Base-by-base conservation (phyloP, 1,140 invertebrate species). In the Lepidurus couesii region DNA sequence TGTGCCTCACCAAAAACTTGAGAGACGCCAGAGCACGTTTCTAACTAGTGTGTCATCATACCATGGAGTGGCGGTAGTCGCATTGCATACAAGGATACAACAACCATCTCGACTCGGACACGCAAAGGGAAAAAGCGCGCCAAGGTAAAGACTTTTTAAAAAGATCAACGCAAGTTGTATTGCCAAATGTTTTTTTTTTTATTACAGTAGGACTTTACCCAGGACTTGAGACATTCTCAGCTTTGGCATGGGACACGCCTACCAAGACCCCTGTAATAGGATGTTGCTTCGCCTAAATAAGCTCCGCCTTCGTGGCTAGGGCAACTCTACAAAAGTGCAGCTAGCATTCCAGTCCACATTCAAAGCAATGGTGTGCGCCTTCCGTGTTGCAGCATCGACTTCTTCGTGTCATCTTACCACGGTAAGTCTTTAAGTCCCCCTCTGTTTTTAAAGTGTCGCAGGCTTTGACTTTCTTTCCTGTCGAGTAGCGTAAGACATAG, bases 321-420 rank as follows among this genome's bases (percentile, higher is more conserved):
- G 53, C 16, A 65, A 65, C 53, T 65, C 53, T 65, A 65, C 53
- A 65, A 65, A 65, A 65, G 53, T 65, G 53, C 53, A 65, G 53
- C 53, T 16, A 65, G 53, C 53, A 65, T 65, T 65, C 53, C 13
- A 65, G 53, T 65, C 53, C 53, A 13, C 53, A 65, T 65, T 65
- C 53, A 65, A 65, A 65, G 53, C 53, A 65, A 65, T 65, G 13
- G 53, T 65, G 53, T 65, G 53, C 21, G 53, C 53, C 53, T 21
- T 65, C 21, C 53, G 21, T 65, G 53, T 65, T 65, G 53, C 53
- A 65, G 53, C 53, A 65, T 65, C 53, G 53, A 13, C 8, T 65
- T 65, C 16, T 65, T 65, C 53, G 16, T 65, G 53, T 65, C 53
- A 65, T 16, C 53, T 65, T 65, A n/a, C 21, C 53, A 65, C 16